phyloP scores from a whole-genome alignment of 2,888 invertebrate genomes.

The Drosophila niveifrons region DNA sequence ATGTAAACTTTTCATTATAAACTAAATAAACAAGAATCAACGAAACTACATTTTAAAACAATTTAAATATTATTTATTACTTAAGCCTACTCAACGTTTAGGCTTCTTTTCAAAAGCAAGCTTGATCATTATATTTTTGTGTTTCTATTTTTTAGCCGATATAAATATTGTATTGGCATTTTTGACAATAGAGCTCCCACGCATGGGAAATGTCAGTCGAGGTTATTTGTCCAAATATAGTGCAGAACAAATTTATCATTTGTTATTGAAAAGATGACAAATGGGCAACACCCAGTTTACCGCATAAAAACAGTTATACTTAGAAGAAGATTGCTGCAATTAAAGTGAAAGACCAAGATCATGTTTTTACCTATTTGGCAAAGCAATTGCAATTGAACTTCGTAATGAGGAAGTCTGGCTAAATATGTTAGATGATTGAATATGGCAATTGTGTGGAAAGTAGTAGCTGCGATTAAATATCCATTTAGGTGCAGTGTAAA shows the following conservation, averaged over 20 bases:
- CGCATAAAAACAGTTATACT: not conserved
- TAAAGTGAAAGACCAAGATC: slow-evolving; percentile 14
- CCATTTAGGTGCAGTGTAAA: slow-evolving; percentile 14
- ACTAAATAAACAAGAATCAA: not conserved
- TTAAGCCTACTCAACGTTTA: too few relatives aligned
- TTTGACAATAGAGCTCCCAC: not conserved
- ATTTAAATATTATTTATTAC: too few relatives aligned
- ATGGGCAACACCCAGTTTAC: not conserved
- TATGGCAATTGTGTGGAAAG: slow-evolving; percentile 27
- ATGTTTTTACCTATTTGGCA: not conserved
- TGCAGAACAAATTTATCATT: not conserved
- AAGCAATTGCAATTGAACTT: not conserved
- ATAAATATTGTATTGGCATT: not conserved
- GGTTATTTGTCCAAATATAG: not conserved
- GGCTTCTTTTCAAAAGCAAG: too few relatives aligned
- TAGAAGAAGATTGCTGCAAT: not conserved
- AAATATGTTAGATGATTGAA: not conserved
- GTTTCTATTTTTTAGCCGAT: too few relatives aligned
- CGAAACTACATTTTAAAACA: not conserved
- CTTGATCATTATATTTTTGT: too few relatives aligned
- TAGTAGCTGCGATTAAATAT: slow-evolving; percentile 12
- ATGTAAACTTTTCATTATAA: too few relatives aligned
- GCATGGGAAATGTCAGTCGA: not conserved
- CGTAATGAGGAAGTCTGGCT: slow-evolving; percentile 8
- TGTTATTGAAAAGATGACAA: not conserved